Base-by-base conservation (phyloP, 1,140 invertebrate genomes). In the Drosophila repleta region DNA sequence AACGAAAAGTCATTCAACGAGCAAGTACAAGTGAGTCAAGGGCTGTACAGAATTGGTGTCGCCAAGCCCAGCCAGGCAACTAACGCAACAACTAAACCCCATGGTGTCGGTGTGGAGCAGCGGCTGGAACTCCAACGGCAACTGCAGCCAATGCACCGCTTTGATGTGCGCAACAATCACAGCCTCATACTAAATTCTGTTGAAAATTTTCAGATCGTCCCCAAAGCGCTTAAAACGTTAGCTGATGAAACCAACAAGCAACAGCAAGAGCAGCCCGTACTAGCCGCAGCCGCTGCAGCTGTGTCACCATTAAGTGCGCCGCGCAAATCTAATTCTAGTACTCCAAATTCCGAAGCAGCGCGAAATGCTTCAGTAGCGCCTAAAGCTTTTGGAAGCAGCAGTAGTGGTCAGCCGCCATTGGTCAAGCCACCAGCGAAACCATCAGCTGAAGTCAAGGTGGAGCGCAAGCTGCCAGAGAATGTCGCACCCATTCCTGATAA, bases 131-230 rank as follows among this genome's bases (percentile, higher is more conserved):
- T 35, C 20, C 58, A 55, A 24, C 52, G 21, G 35, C 55, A 51
- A 20, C 26, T 35, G 24, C 48, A 60, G 18, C 20, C 15, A 8
- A 8, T 63, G 52, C 46, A 78, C 46, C 52, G 74, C 24, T 82
- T 70, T 41, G 74, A 73, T 26, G 64, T 55, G 29, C 74, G 64
- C 53, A 83, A 84, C 63, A 90, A 91, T 78, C 70, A 83, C 39
- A 91, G 90, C 56, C 65, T 81, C 61, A 91, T 92, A 80, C 37
- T 92, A 79, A 90, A 91, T 74, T 91, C 91, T 76, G 90, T 92
- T 87, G 91, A 92, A 92, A 92, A 92, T 82, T 92, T 92, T 92
- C 91, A 92, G 91, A 92, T 91, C 58, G 76, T 79, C n/a, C 90
- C 80, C 35, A 80, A 91, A 41, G 62, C 70, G 15, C 53, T 75